Evolutionary conservation across 2,888 invertebrate genomes (phyloP).

Genomic region (Thymelicus acteon): DNA sequence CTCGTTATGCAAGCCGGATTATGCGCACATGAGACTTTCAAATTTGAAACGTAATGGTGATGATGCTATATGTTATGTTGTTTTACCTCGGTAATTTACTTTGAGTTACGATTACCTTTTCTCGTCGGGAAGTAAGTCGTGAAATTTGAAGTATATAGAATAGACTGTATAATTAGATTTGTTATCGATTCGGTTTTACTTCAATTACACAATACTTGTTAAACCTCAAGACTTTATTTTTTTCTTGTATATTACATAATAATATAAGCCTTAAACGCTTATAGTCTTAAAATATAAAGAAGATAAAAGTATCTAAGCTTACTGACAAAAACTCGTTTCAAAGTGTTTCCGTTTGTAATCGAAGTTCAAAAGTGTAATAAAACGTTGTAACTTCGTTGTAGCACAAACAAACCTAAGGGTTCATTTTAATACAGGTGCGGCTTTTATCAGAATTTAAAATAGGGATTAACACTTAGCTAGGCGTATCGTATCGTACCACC

Average conservation of each 20-base stretch:
- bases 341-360: no score
- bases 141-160: no score
- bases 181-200: background rate
- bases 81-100: conserved; percentile 22
- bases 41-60: conserved; percentile 66
- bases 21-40: conserved; percentile 66
- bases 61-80: conserved; percentile 63
- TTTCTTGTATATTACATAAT: background rate
- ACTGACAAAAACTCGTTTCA: no score
- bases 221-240: no score
- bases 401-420: conserved; percentile 33
- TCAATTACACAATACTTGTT: no score
- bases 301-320: no score
- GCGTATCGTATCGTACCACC: conserved; percentile 67
- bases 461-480: conserved; percentile 78
- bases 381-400: background rate
- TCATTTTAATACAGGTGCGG: conserved; percentile 67
- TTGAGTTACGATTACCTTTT: background rate
- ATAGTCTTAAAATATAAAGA: background rate
- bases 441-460: conserved; percentile 82
- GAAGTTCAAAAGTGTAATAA: background rate
- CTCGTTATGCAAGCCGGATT: conserved; percentile 80
- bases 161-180: no score
- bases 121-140: background rate
- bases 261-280: background rate